A percentile compares a stretch with the other conserved stretches of the same genome.
These are phyloP conservation scores for Invenusta paracnida DNA, from an alignment of 2,888 invertebrate genomes.

Conservation along the genomic window DNA sequence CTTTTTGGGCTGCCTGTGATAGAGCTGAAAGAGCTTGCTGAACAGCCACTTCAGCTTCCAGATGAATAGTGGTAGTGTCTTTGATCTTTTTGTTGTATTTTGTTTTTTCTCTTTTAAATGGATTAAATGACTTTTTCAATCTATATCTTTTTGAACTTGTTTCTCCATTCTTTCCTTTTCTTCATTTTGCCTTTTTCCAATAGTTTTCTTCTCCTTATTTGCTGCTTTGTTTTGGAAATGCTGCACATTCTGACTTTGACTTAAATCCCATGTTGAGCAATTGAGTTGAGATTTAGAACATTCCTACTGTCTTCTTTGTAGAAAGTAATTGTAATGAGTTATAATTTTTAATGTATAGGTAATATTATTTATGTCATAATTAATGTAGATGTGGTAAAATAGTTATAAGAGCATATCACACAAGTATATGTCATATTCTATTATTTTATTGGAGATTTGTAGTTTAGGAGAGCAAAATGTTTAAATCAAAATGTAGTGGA, in stretches of 20 bases:
- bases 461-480: conserved; percentile 7
- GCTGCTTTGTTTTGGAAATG: neutral
- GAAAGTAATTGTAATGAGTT: too few relatives aligned
- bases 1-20: conserved; percentile 10
- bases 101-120: neutral
- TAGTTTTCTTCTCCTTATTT: neutral
- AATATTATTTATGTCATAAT: neutral
- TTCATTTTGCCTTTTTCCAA: neutral
- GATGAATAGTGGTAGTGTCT: neutral
- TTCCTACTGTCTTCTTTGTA: neutral
- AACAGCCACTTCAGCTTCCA: conserved; percentile 15
- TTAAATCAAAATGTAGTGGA: conserved; percentile 3
- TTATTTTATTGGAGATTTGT: conserved; percentile 16
- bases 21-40: neutral
- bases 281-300: neutral
- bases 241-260: neutral
- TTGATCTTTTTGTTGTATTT: neutral
- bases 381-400: conserved; percentile 14
- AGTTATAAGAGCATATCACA: neutral
- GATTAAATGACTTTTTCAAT: neutral
- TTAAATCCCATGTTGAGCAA: neutral
- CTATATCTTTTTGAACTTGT: conserved; percentile 14
- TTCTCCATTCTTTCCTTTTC: conserved; percentile 12
- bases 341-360: too few relatives aligned
- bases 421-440: conserved; percentile 17